phyloP scores from a whole-genome alignment of 2,113 vertebrate species.

The Chauna torquata region DNA sequence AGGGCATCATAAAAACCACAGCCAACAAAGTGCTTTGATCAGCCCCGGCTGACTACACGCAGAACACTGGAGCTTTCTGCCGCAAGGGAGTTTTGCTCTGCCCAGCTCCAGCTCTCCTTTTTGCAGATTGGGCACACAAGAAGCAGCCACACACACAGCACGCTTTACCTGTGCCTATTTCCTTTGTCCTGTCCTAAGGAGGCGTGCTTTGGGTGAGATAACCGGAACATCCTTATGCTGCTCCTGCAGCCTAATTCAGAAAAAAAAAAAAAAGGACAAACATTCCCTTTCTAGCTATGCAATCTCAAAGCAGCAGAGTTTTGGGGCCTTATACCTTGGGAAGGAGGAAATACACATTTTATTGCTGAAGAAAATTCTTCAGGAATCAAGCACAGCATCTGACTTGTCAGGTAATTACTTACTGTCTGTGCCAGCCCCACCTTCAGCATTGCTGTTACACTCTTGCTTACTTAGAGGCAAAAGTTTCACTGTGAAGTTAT shows the following conservation, averaged over 20 bases:
- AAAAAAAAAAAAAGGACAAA: not conserved
- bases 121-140: not conserved
- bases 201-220: not conserved
- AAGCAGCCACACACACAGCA: not conserved
- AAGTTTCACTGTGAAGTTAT: not conserved
- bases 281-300: not conserved
- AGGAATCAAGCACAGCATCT: not conserved
- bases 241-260: not conserved
- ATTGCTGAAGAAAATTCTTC: not conserved
- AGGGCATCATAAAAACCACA: not conserved
- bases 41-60: fast-evolving
- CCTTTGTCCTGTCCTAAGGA: not conserved
- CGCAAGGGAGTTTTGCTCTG: no score
- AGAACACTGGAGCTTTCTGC: fast-evolving
- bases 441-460: not conserved
- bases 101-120: not conserved
- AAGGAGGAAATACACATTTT: not conserved
- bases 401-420: not conserved
- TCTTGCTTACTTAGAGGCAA: not conserved
- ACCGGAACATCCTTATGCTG: not conserved
- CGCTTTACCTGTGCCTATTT: not conserved
- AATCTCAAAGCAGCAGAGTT: not conserved
- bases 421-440: not conserved
- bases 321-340: not conserved
- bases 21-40: not conserved